Percentiles rank a stretch among this genome's conserved stretches.
Evolutionary conservation across 2,797 vertebrate species (phyloP).

Genomic region (Paedocypris micromegethes): DNA sequence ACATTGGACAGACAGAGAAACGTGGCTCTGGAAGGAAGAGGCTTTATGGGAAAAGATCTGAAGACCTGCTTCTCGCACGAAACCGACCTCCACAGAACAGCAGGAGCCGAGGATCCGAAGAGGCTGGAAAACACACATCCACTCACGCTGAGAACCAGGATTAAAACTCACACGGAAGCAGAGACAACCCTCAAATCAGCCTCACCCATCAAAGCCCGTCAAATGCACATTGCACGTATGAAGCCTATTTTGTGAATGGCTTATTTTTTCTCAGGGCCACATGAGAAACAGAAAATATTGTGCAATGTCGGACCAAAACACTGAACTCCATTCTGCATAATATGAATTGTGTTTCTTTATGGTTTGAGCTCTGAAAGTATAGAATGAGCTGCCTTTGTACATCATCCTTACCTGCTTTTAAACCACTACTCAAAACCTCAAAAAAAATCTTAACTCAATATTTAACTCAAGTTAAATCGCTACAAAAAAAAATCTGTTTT

Average conservation of each 20-base stretch:
- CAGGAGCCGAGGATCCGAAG: neutral
- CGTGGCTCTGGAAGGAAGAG: neutral
- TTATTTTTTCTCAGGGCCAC: constrained; percentile 36
- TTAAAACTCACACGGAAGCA: constrained; percentile 14
- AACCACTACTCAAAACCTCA: too few species aligned
- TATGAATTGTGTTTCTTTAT: too few species aligned
- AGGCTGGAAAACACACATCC: constrained; percentile 7
- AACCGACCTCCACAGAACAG: constrained; percentile 17
- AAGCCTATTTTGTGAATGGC: too few species aligned
- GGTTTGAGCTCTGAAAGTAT: too few species aligned
- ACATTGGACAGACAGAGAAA: neutral
- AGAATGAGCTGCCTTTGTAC: too few species aligned
- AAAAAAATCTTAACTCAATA: too few species aligned
- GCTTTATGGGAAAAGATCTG: constrained; percentile 2
- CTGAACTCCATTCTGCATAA: too few species aligned
- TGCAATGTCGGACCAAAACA: too few species aligned
- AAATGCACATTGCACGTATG: too few species aligned
- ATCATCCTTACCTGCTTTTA: too few species aligned
- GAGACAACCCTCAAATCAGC: constrained; percentile 12
- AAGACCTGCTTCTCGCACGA: constrained; percentile 1
- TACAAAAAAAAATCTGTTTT: too few species aligned
- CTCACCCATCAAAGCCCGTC: constrained; percentile 45
- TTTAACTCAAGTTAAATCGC: too few species aligned
- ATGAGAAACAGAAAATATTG: constrained; percentile 2
- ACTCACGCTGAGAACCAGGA: constrained; percentile 16